Base-by-base conservation (phyloP, 37 sponge, comb jelly and placozoan genomes). In the Beroe forskalii region DNA sequence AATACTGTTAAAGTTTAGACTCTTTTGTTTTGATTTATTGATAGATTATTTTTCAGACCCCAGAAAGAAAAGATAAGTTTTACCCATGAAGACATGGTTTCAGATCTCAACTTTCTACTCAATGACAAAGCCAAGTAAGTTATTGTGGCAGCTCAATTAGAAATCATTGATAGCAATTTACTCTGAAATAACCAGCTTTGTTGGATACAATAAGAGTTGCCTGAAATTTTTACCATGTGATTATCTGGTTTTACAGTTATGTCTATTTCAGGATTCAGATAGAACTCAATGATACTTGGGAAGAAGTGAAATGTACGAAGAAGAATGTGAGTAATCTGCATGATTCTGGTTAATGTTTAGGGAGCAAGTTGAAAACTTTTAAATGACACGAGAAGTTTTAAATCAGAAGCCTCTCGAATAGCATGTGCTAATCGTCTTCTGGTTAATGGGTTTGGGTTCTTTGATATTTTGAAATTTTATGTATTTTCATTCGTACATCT, bases 51-150 rank as follows among this genome's bases (percentile, higher is more conserved):
- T 44, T 80, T 80, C 86, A 80, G 86, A 12, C 86, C 86, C 1
- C 36, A 80, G 86, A 80, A 23, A 38, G 86, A 80, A 25, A 44
- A 80, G 24, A 80, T 80, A 1, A 80, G 86, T 44, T 80, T 80
- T 80, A 80, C 86, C 27, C 86, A 80, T 37, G 86, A 80, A 44
- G 86, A 80, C 32, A 80, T 80, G 9, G 86, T 80, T 43, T 80
- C 86, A 27, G 86, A 80, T 24, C 86, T 80, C 30, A 80, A 80
- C 60, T 80, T 80, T 42, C 86, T 80, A 1, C 60, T 80, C 48
- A 80, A 80, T 37, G 86, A 80, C 55, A 80, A 80, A 80, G 86
- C 86, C 40, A 32, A 80, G 86, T 80, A 41, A 80, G 44, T 44
- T 40, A 35, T 8, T 35, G 23, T 25, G 23, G 67, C 60, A 55